Evolutionary conservation across 1,140 invertebrate genomes (phyloP), one percentile per base, ranked within the genome.

Genomic region (Eurytemora carolleeae): DNA sequence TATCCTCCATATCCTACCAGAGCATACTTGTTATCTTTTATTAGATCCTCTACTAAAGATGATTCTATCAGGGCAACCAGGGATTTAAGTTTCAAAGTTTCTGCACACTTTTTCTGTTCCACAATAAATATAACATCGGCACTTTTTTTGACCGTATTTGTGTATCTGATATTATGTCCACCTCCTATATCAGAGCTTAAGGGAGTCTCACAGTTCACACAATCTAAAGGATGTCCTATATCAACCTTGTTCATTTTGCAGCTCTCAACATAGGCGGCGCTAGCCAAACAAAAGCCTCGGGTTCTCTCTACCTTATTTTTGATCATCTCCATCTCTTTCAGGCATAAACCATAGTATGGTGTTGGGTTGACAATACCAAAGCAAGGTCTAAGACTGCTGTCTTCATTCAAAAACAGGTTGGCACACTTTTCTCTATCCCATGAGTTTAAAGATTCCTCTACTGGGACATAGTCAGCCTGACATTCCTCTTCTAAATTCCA

Each of bases 191-290:
- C 19, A 22, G 24, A 18, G 54, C 31, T 75, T 78, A 75, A 68
- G 7, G 21, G 15, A 19, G 23, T 17, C 17, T 20, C 7, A 18
- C 60, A 84, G 83, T 79, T 79, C 68, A 85, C 79, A 70, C 87
- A 93, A 54, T 75, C 74, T 57, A 83, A 79, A 0, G 87, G 87
- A 63, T 87, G 80, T 62, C 82, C 77, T 1, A 89, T 72, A 24
- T 81, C 81, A 20, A 86, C 81, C 66, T 86, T 82, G 20, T 81
- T 73, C 58, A 77, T 77, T 3, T 74, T 70, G 67, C 89, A 94
- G 24, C 81, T 76, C 67, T 83, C 77, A 23, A 83, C 80, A 69
- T 93, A 93, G 1, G 84, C 78, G 64, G 82, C 73, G 0, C 84
- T 84, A 1, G 84, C 75, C 2, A 80, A 77, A 70, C 88, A 92